phyloP scores from a whole-genome alignment of 2,797 vertebrate species.

The Crotalus adamanteus region DNA sequence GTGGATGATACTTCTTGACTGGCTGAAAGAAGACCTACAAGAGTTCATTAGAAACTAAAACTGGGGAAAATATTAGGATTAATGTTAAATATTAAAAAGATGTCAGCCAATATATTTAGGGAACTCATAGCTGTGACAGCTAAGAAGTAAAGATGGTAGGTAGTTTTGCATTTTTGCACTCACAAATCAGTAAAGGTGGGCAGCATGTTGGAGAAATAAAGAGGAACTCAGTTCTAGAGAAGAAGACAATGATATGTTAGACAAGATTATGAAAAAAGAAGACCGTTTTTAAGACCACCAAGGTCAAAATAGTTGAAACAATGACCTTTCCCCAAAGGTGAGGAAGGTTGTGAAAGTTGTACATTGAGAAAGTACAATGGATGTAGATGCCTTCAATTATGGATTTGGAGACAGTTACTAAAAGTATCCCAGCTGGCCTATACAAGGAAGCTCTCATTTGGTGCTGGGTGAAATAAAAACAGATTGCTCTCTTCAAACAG shows the following conservation, averaged over 20 bases:
- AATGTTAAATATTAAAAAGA: background rate
- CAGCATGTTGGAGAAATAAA: background rate
- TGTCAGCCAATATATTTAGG: background rate
- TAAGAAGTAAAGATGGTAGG: background rate
- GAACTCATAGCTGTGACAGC: background rate
- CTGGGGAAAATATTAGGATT: background rate
- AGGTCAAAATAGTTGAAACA: background rate
- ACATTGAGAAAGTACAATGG: background rate
- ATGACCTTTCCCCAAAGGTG: background rate
- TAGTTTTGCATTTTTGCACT: background rate
- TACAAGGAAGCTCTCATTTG: background rate
- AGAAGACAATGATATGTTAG: background rate
- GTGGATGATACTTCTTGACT: background rate
- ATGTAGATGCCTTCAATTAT: background rate
- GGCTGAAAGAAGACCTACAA: background rate
- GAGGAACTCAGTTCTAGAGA: background rate
- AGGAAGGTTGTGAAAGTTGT: background rate
- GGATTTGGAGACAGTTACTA: background rate
- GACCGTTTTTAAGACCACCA: background rate
- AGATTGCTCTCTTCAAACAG: background rate
- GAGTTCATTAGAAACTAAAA: background rate
- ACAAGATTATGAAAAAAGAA: background rate
- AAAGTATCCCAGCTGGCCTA: background rate
- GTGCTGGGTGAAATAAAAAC: background rate
- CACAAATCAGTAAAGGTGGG: background rate